These are phyloP conservation scores for Buteo buteo DNA, from an alignment of 2,113 vertebrate species.

Conservation along the genomic window DNA sequence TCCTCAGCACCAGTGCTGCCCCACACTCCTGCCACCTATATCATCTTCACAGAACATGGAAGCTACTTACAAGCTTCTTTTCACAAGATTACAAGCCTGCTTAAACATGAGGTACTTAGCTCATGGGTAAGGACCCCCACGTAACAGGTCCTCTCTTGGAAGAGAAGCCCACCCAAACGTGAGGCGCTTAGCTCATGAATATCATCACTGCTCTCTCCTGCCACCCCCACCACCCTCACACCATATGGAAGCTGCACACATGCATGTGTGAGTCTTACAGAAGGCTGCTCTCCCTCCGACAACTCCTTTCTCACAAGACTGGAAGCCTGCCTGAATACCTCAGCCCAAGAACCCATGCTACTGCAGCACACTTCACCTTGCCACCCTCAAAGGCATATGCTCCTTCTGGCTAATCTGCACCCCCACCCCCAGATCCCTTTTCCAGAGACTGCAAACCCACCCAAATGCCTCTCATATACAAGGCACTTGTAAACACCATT, in stretches of 20 bases:
- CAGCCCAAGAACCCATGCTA: background rate
- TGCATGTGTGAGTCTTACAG: background rate
- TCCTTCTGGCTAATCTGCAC: background rate
- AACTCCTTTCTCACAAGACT: background rate
- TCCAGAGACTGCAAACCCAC: background rate
- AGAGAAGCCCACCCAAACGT: background rate
- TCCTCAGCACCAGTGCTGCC: background rate
- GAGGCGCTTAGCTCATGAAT: background rate
- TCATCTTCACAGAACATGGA: background rate
- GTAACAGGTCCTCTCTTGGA: background rate
- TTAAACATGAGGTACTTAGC: background rate
- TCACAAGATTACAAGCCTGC: background rate
- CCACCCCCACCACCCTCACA: conserved; percentile 36
- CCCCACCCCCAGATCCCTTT: background rate
- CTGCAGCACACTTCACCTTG: background rate
- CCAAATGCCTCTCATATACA: background rate
- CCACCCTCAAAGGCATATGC: background rate
- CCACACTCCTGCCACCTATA: background rate
- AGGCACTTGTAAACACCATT: background rate
- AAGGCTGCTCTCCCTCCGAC: background rate
- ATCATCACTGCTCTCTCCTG: background rate
- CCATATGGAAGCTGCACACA: conserved; percentile 27
- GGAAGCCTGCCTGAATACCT: background rate
- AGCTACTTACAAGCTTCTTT: background rate
- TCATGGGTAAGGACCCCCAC: background rate